Conservation (phyloP, 2,888 invertebrate genomes). For the Branchipolynoe longqiensis region DNA sequence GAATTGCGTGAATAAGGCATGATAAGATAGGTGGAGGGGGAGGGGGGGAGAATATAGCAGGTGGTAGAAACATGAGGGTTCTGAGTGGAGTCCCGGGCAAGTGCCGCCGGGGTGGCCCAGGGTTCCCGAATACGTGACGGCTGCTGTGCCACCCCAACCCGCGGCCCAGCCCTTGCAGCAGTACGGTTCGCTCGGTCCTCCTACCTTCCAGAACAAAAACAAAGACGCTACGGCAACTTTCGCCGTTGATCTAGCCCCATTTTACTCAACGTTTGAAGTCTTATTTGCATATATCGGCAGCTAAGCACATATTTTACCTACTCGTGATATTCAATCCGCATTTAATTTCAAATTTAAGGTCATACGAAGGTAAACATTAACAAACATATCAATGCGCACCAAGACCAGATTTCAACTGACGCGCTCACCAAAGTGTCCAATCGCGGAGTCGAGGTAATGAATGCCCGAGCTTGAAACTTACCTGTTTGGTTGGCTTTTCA, state of each 20-base stretch:
- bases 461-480: slow-evolving; percentile 16
- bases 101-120: too few relatives aligned
- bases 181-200: not conserved
- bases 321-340: not conserved
- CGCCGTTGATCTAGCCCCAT: slow-evolving; percentile 23
- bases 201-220: slow-evolving; percentile 55
- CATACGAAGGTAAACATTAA: slow-evolving; percentile 1
- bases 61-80: too few relatives aligned
- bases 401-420: slow-evolving; percentile 55
- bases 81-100: too few relatives aligned
- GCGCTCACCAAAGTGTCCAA: slow-evolving; percentile 53
- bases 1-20: too few relatives aligned
- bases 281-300: not conserved
- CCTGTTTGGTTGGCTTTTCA: slow-evolving; percentile 61
- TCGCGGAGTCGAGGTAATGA: slow-evolving; percentile 21
- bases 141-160: not conserved
- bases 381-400: slow-evolving; percentile 20
- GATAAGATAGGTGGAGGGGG: too few relatives aligned
- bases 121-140: too few relatives aligned
- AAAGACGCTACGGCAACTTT: slow-evolving; percentile 38
- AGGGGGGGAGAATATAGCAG: too few relatives aligned
- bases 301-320: not conserved
- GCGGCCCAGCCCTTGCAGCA: not conserved
- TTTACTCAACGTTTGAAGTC: not conserved
- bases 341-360: slow-evolving; percentile 8